phyloP scores from a whole-genome alignment of 2,888 invertebrate genomes.

The Catotricha subobsoleta region DNA sequence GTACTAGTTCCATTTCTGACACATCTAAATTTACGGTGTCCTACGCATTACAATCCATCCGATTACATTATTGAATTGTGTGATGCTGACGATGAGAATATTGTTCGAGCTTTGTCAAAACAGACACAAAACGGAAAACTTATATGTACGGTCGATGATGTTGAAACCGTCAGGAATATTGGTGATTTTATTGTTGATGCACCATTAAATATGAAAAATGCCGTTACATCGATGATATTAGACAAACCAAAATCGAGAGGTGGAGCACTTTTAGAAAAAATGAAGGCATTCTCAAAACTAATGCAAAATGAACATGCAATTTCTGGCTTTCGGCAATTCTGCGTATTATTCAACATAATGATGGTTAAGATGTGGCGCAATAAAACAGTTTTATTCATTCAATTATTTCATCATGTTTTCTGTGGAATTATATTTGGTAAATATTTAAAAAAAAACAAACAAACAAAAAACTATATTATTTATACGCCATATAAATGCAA shows the following conservation, averaged over 20 bases:
- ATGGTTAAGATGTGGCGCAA: slow-evolving; percentile 39
- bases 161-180: slow-evolving; percentile 27
- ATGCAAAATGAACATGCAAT: slow-evolving; percentile 31
- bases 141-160: slow-evolving; percentile 26
- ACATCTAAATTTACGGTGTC: slow-evolving; percentile 38
- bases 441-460: too few species aligned
- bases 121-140: slow-evolving; percentile 41
- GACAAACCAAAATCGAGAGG: slow-evolving; percentile 11
- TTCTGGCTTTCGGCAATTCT: slow-evolving; percentile 39
- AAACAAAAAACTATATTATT: too few species aligned
- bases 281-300: slow-evolving; percentile 31
- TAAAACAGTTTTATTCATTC: slow-evolving; percentile 39
- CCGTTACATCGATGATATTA: slow-evolving; percentile 9
- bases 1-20: slow-evolving; percentile 42
- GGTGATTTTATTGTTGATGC: slow-evolving; percentile 26
- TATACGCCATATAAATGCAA: background rate
- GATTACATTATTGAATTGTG: slow-evolving; percentile 47
- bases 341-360: slow-evolving; percentile 40
- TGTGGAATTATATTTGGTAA: slow-evolving; percentile 35
- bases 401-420: slow-evolving; percentile 40
- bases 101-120: slow-evolving; percentile 33
- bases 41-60: slow-evolving; percentile 47
- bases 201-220: slow-evolving; percentile 19
- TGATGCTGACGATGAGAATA: slow-evolving; percentile 35
- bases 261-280: slow-evolving; percentile 30